These are phyloP conservation scores for Trimorus sp. DNA, from an alignment of 2,888 invertebrate species.

Conservation along the genomic window DNA sequence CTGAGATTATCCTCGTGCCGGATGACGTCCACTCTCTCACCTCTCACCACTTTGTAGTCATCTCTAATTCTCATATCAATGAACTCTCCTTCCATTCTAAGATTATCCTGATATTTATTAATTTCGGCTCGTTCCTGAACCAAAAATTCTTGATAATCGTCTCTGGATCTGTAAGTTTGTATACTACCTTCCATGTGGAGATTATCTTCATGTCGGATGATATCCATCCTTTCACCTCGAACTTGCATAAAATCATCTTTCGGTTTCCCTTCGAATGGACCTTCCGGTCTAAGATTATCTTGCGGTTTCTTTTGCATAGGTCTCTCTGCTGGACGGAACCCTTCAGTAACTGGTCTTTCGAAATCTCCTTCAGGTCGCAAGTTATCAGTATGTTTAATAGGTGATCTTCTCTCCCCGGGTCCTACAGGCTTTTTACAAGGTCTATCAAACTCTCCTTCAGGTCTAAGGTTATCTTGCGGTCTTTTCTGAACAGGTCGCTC, in stretches of 20 bases:
- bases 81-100: constrained; percentile 84
- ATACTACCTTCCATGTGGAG: constrained; percentile 68
- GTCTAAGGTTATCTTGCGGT: constrained; percentile 64
- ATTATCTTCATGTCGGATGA: constrained; percentile 79
- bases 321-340: constrained; percentile 79
- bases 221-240: too few species aligned
- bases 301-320: constrained; percentile 75
- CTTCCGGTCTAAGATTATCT: neutral
- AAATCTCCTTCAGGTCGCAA: constrained; percentile 69
- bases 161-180: too few species aligned
- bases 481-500: constrained; percentile 72
- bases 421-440: too few species aligned
- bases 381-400: constrained; percentile 76
- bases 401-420: too few species aligned
- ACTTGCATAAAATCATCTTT: too few species aligned
- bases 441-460: constrained; percentile 82
- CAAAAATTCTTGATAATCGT: constrained; percentile 73
- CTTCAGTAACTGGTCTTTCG: constrained; percentile 69
- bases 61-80: constrained; percentile 7
- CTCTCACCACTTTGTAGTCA: constrained; percentile 56
- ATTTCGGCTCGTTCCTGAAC: too few species aligned
- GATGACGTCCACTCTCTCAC: constrained; percentile 76
- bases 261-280: too few species aligned
- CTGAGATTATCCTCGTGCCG: constrained; percentile 50
- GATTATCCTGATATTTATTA: too few species aligned